Evolutionary conservation across 2,113 vertebrate species (phyloP), one percentile per base, ranked within the genome.

Genomic region (Pluvialis apricaria): DNA sequence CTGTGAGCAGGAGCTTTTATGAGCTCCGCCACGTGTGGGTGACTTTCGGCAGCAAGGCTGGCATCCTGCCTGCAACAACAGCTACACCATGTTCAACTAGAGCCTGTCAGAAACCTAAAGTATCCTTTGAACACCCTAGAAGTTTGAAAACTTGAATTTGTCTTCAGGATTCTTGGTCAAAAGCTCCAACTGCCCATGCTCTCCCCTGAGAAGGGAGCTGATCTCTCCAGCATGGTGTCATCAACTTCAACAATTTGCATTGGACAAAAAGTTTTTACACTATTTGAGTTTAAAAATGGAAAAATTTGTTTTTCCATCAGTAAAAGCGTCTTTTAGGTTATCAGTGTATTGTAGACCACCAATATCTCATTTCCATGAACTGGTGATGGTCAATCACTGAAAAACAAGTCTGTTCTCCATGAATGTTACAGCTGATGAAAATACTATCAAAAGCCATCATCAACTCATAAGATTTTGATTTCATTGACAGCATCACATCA

Each of bases 381-480:
- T 36, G 5, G 1, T 42, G 25, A 69, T 44, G 58, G 70, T 29
- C 71, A n/a, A 10, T 6, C 51, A 70, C 36, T 44, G 17, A 60
- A 88, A 78, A 58, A 19, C 11, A 89, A 49, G 4, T 28, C 47
- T 20, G 11, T 61, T 79, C 7, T 69, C 25, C n/a, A 11, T 5
- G 16, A 44, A 18, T 10, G 5, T 26, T 68, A 49, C 32, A 55
- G 15, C 17, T 85, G 38, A 60, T 38, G 31, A 70, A 91, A 95
- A 91, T 13, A 44, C 24, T 55, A 49, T 42, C 76, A 45, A 82
- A 91, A 94, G 19, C 29, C 38, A 12, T 90, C 29, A 25, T 90
- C 84, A 88, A 32, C 64, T 62, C 58, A 68, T 6, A 90, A 88
- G n/a, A 34, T 17, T 90, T 90, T 52, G 36, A 44, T 92, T 90